Conservation (phyloP, 2,888 invertebrate species). For the Cylloceria caligata region DNA sequence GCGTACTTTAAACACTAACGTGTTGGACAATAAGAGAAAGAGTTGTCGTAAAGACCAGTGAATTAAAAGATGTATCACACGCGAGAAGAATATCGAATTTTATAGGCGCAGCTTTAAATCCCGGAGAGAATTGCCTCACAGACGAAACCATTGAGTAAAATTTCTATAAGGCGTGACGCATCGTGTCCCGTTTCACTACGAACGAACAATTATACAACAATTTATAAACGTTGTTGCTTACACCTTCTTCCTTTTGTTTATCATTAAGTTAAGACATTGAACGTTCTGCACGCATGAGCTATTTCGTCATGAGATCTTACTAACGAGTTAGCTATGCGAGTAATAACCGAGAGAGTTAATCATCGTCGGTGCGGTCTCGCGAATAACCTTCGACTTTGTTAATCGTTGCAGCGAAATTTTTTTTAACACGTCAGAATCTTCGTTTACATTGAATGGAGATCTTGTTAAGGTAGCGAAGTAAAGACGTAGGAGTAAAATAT, state of each 20-base stretch:
- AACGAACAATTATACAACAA: slow-evolving; percentile 20
- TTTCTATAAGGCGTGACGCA: slow-evolving; percentile 34
- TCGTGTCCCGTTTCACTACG: slow-evolving; percentile 35
- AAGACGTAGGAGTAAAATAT: not conserved
- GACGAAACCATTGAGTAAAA: slow-evolving; percentile 31
- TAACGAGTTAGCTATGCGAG: slow-evolving; percentile 16
- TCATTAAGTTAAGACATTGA: slow-evolving; percentile 10
- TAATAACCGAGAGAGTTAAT: not conserved
- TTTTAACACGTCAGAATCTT: slow-evolving; percentile 20
- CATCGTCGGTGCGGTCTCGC: slow-evolving; percentile 19
- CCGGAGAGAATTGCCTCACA: slow-evolving; percentile 1
- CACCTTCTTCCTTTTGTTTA: slow-evolving; percentile 11
- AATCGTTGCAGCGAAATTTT: slow-evolving; percentile 18
- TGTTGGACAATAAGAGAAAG: not conserved
- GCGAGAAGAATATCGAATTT: not conserved
- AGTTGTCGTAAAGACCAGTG: not conserved
- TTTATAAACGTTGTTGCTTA: not conserved
- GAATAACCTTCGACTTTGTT: slow-evolving; percentile 45
- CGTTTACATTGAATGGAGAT: not conserved
- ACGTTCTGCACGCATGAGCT: slow-evolving; percentile 12
- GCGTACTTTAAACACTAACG: not conserved
- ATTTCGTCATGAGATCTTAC: slow-evolving; percentile 31
- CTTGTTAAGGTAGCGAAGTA: not conserved
- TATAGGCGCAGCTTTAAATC: slow-evolving; percentile 24
- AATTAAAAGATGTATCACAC: slow-evolving; percentile 18